Percentiles rank a stretch among this genome's conserved stretches.
Evolutionary conservation across 2,888 invertebrate genomes (phyloP).

Genomic region (Agrochola circellaris): DNA sequence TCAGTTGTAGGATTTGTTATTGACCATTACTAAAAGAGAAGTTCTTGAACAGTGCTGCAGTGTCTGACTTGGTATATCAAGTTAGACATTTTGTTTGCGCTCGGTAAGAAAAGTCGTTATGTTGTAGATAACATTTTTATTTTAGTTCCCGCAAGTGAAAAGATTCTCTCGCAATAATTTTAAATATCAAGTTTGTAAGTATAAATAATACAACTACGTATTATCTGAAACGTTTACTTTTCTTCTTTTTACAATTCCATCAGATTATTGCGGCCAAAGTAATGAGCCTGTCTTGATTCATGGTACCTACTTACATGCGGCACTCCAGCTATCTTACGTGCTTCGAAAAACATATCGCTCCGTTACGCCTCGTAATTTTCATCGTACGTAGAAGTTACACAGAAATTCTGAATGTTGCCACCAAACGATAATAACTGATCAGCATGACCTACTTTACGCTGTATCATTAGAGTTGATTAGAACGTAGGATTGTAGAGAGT

Average conservation of each 20-base stretch:
- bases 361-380: slow-evolving; percentile 57
- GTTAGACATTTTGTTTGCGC: slow-evolving; percentile 39
- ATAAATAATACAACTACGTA: slow-evolving; percentile 8
- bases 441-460: slow-evolving; percentile 46
- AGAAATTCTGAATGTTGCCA: slow-evolving; percentile 42
- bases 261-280: slow-evolving; percentile 45
- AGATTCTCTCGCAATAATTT: slow-evolving; percentile 8
- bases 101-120: slow-evolving; percentile 19
- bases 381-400: slow-evolving; percentile 48
- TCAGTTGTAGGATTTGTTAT: slow-evolving; percentile 33
- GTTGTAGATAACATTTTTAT: slow-evolving; percentile 28
- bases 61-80: slow-evolving; percentile 32
- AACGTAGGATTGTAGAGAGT: slow-evolving; percentile 21
- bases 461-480: slow-evolving; percentile 49
- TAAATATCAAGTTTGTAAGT: neutral
- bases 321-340: slow-evolving; percentile 63
- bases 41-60: slow-evolving; percentile 32
- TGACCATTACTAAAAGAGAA: slow-evolving; percentile 29
- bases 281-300: slow-evolving; percentile 55
- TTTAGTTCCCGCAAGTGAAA: slow-evolving; percentile 16
- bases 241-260: slow-evolving; percentile 23
- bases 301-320: slow-evolving; percentile 46
- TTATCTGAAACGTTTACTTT: slow-evolving; percentile 3
- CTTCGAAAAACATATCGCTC: slow-evolving; percentile 63
- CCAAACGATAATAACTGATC: slow-evolving; percentile 50